Evolutionary conservation across 2,113 vertebrate species (phyloP), one percentile per base, ranked within the genome.

Genomic region (Campylomormyrus tamandua): DNA sequence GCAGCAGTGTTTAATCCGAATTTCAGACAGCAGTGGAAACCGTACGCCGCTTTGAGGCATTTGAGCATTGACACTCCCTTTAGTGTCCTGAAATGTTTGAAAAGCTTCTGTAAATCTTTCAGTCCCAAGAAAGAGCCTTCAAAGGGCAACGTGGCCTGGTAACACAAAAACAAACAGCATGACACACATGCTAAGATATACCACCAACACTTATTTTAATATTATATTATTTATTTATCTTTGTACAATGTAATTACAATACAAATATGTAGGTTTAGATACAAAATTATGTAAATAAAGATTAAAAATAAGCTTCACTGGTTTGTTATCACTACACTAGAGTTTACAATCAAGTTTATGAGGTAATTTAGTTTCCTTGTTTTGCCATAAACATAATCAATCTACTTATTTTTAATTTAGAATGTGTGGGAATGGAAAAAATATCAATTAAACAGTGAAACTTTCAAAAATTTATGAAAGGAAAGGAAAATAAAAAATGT

Each of bases 241-340:
- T 96, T 96, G 93, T 96, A 96, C 96, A 96, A 94, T 95, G 96
- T 96, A 96, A 96, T 96, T 96, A 96, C 95, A 96, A 96, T 96
- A 96, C 96, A 96, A 96, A 96, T 96, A 96, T 96, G 96, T 94
- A 95, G 95, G 96, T 96, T 96, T 96, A 95, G 95, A 96, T 96
- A 96, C 95, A 96, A 96, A 96, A 95, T 93, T 96, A 94, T 96
- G 96, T 95, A 96, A 96, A 96, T 96, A 96, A 96, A 96, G 95
- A 95, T 96, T 95, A 96, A 95, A 96, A 96, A 96, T 96, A 96
- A 96, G 96, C 94, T 95, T 93, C 95, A 95, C 94, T 95, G 94
- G 94, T 94, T 95, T 93, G 93, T 94, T 93, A 95, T 95, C 94
- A 94, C 94, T 96, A 96, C 94, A 94, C 95, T 96, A 95, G 92